These are phyloP conservation scores for Podarcis cretensis DNA, from an alignment of 2,113 vertebrate species.

Conservation along the genomic window DNA sequence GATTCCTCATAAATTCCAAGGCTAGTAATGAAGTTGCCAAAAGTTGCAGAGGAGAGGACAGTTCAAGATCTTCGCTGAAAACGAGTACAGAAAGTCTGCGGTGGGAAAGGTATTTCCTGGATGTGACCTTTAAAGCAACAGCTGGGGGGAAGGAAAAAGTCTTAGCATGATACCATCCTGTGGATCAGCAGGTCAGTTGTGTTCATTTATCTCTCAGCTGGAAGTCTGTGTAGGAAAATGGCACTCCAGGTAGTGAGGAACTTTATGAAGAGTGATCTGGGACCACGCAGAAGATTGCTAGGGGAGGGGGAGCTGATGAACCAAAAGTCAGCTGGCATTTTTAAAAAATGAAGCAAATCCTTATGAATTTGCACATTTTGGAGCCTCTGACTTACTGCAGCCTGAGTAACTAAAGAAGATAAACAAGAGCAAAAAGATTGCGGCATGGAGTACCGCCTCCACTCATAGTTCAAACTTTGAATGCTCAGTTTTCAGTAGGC, in stretches of 20 bases:
- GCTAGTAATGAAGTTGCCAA: background rate
- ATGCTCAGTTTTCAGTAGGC: too few species aligned
- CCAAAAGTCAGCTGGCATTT: background rate
- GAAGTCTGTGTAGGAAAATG: background rate
- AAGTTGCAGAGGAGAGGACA: too few species aligned
- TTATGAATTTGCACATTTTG: background rate
- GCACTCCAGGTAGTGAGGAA: background rate
- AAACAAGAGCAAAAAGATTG: too few species aligned
- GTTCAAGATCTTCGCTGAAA: background rate
- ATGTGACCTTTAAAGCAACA: background rate
- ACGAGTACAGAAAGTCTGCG: background rate
- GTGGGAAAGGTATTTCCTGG: background rate
- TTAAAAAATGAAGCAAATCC: background rate
- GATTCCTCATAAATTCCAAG: slow-evolving; percentile 20
- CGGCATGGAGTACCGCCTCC: too few species aligned
- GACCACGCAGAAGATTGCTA: background rate
- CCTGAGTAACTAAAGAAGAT: background rate
- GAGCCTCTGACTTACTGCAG: too few species aligned
- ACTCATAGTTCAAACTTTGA: too few species aligned
- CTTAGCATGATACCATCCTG: background rate
- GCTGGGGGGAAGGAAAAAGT: background rate
- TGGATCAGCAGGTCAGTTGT: background rate
- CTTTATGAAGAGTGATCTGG: background rate
- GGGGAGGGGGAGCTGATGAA: background rate
- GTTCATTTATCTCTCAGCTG: background rate